These are phyloP conservation scores for Styela clava DNA, from an alignment of 23 tunicate species.

Conservation along the genomic window DNA sequence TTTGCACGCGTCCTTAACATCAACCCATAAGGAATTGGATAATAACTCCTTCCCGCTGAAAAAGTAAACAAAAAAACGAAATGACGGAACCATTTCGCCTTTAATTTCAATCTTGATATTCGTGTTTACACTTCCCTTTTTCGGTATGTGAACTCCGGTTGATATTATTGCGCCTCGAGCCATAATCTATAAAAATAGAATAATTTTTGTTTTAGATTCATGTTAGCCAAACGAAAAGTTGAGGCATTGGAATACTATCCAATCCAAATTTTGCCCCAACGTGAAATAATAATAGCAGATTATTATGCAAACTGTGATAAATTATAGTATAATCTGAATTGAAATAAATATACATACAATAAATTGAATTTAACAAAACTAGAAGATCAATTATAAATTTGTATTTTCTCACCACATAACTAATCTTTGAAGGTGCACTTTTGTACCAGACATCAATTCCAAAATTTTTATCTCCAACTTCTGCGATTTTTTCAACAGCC, in stretches of 20 bases:
- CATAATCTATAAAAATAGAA: constrained; percentile 33
- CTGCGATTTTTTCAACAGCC: constrained; percentile 8
- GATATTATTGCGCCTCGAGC: constrained; percentile 56
- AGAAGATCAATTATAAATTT: no score
- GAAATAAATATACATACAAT: no score
- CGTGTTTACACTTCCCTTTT: constrained; percentile 8
- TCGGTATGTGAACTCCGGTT: constrained; percentile 24
- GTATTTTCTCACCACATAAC: constrained; percentile 52
- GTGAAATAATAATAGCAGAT: no score
- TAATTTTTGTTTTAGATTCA: no score
- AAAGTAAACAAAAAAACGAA: constrained; percentile 37
- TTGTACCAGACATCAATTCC: constrained; percentile 20
- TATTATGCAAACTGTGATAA: no score
- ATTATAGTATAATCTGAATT: no score
- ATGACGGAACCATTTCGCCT: constrained; percentile 46
- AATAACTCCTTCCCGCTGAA: constrained; percentile 22
- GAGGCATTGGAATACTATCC: no score
- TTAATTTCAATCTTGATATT: constrained; percentile 13
- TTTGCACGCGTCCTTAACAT: constrained; percentile 42
- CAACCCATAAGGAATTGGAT: constrained; percentile 62
- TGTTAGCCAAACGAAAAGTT: no score
- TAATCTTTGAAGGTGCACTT: neutral
- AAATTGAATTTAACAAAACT: no score
- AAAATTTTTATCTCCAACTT: constrained; percentile 15
- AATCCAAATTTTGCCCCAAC: no score